These are phyloP conservation scores for Eremophila alpestris DNA, from an alignment of 2,797 vertebrate genomes.

Conservation along the genomic window DNA sequence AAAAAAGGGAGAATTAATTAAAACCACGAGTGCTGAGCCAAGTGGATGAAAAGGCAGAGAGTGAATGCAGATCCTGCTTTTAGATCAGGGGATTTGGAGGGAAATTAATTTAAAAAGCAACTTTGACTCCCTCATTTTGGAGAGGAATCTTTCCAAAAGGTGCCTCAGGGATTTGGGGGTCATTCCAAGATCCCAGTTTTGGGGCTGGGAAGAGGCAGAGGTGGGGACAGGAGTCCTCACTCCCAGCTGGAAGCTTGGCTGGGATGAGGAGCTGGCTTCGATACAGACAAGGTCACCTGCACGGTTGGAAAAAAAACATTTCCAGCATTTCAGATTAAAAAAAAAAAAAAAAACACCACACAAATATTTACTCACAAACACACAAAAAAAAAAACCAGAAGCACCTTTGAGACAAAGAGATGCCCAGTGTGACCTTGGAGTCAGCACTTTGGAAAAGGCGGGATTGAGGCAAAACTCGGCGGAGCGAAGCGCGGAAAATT, in stretches of 20 bases:
- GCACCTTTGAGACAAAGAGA: constrained; percentile 88
- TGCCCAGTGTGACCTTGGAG: constrained; percentile 73
- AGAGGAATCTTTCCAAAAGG: background rate
- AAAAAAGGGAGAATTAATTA: constrained; percentile 55
- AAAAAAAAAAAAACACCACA: constrained; percentile 82
- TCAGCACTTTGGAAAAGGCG: background rate
- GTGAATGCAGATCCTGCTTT: background rate
- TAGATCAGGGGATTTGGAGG: background rate
- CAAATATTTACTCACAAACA: constrained; percentile 94
- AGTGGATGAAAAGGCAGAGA: constrained; percentile 20
- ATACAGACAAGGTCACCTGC: constrained; percentile 80
- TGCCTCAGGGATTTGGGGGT: too few relatives aligned
- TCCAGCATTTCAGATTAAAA: constrained; percentile 70
- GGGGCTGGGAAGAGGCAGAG: background rate
- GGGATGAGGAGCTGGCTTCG: background rate
- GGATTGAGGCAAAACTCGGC: background rate
- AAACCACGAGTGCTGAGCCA: constrained; percentile 25
- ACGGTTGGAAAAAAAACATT: constrained; percentile 46
- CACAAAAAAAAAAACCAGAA: constrained; percentile 76
- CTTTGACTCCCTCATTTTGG: background rate
- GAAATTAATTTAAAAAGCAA: background rate
- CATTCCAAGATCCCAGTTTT: background rate
- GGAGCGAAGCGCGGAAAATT: background rate
- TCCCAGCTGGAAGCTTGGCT: background rate
- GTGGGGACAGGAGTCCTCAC: background rate